These are phyloP conservation scores for Malacoctenus gilli DNA, from an alignment of 2,797 vertebrate species.

Conservation along the genomic window DNA sequence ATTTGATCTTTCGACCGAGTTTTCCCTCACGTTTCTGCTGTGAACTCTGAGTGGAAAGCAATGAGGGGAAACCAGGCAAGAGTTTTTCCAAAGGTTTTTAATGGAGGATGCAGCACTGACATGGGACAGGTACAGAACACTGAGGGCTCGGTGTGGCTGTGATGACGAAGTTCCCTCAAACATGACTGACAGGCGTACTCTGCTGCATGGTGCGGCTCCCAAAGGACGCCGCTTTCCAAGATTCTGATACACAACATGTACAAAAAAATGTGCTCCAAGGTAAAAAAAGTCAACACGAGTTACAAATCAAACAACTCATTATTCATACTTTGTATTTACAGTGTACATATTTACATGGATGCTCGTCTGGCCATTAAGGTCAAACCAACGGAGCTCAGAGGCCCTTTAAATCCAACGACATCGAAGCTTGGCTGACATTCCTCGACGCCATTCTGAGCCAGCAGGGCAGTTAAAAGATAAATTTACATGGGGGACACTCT, in stretches of 20 bases:
- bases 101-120: constrained; percentile 60
- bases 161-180: constrained; percentile 22
- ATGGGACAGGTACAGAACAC: constrained; percentile 63
- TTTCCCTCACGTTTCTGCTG: too few species aligned
- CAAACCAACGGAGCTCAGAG: constrained; percentile 36
- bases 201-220: constrained; percentile 30
- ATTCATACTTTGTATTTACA: constrained; percentile 76
- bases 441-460: constrained; percentile 17
- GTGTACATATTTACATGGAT: constrained; percentile 74
- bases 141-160: constrained; percentile 16
- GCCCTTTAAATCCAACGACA: constrained; percentile 32
- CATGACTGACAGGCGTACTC: constrained; percentile 43
- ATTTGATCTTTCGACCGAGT: too few species aligned
- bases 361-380: constrained; percentile 35
- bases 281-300: constrained; percentile 55
- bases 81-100: constrained; percentile 58
- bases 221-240: constrained; percentile 6
- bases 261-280: too few species aligned
- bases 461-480: constrained; percentile 17
- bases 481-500: background rate
- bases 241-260: too few species aligned
- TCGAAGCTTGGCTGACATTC: constrained; percentile 1
- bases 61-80: constrained; percentile 21
- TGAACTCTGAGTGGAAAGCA: too few species aligned
- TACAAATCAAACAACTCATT: constrained; percentile 33